Percentiles rank a stretch among this genome's conserved stretches.
phyloP scores from a whole-genome alignment of 2,888 invertebrate species.

The Macrosiphum euphorbiae region DNA sequence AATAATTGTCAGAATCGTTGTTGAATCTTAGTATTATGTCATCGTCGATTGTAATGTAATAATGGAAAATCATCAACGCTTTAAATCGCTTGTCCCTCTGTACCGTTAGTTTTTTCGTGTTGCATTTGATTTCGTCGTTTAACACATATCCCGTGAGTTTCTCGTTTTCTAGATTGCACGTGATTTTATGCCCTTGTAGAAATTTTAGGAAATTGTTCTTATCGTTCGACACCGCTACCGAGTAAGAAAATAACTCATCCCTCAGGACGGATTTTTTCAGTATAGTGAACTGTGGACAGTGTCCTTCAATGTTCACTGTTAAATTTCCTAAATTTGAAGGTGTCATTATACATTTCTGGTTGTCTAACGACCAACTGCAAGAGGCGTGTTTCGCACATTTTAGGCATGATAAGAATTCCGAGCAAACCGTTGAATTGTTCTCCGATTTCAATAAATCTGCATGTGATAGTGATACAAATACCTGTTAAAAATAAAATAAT shows the following conservation, averaged over 20 bases:
- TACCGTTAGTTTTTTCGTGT: neutral
- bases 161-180: neutral
- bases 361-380: neutral
- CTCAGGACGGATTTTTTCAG: neutral
- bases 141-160: neutral
- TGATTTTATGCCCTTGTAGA: neutral
- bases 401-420: neutral
- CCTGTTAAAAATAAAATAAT: neutral
- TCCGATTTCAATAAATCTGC: neutral
- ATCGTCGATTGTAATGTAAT: neutral
- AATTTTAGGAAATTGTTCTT: neutral
- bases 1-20: conserved; percentile 32
- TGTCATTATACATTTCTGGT: neutral
- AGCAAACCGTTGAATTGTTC: neutral
- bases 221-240: neutral
- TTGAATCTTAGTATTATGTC: neutral
- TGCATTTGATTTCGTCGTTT: neutral
- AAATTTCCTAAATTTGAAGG: neutral
- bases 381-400: neutral
- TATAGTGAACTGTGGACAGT: conserved; percentile 11
- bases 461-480: neutral
- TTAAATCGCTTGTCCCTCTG: neutral
- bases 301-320: neutral
- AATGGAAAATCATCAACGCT: neutral
- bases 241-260: neutral